Conservation (phyloP, 2,113 vertebrate species). For the Esox niger region DNA sequence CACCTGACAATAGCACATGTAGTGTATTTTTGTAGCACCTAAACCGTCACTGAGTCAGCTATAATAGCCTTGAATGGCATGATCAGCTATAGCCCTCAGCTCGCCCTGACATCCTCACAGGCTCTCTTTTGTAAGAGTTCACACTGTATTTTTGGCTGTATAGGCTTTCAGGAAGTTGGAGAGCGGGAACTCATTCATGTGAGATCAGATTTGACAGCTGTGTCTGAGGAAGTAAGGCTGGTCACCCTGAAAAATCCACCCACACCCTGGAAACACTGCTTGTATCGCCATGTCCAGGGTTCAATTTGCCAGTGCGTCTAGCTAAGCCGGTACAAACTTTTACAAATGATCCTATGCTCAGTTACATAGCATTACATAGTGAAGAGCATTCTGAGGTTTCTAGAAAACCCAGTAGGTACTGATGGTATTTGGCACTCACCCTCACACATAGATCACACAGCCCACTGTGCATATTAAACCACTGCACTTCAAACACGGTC, state of each 20-base stretch:
- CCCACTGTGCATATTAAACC: too few species aligned
- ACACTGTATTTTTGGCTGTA: too few species aligned
- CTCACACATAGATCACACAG: too few species aligned
- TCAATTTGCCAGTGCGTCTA: background rate
- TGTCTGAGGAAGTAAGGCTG: background rate
- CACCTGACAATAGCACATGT: background rate
- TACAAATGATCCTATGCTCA: background rate
- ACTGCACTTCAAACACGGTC: too few species aligned
- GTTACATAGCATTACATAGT: too few species aligned
- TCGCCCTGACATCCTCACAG: background rate
- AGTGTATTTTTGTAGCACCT: slow-evolving; percentile 1
- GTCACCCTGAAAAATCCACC: background rate
- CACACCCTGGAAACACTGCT: background rate
- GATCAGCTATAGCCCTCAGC: slow-evolving; percentile 6
- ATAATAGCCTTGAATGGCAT: slow-evolving; percentile 40
- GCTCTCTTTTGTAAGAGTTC: background rate
- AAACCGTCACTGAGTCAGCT: slow-evolving; percentile 35
- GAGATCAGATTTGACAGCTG: slow-evolving; percentile 20
- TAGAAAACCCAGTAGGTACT: too few species aligned
- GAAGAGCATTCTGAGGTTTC: too few species aligned
- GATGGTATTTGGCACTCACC: too few species aligned
- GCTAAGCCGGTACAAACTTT: background rate
- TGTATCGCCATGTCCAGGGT: background rate
- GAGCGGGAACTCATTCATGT: background rate
- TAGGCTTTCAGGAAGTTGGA: slow-evolving; percentile 9